Evolutionary conservation across 2,113 vertebrate genomes (phyloP).

Genomic region (Leptobrachium ailaonicum): DNA sequence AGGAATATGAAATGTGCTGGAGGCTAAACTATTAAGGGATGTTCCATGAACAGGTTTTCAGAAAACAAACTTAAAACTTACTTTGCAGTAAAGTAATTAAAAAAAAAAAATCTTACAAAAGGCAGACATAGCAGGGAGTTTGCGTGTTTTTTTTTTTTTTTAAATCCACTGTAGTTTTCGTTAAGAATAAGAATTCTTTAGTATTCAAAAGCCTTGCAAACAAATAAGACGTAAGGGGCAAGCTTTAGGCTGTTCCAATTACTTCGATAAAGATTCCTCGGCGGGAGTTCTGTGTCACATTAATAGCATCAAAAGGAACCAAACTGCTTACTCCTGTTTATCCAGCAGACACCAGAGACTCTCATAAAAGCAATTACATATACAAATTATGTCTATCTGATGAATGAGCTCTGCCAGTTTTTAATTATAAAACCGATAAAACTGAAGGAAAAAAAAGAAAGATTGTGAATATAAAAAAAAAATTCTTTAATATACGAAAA

Average conservation of each 20-base stretch:
- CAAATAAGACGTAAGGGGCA: neutral
- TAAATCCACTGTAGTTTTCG: too few relatives aligned
- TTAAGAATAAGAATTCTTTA: neutral
- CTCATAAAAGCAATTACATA: neutral
- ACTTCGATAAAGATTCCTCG: neutral
- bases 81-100: neutral
- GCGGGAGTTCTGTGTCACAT: constrained; percentile 11
- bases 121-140: too few relatives aligned
- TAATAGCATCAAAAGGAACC: constrained; percentile 6
- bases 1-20: too few relatives aligned
- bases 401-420: constrained; percentile 17
- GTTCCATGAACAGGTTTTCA: too few relatives aligned
- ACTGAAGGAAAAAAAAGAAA: constrained; percentile 12
- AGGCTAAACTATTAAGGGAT: too few relatives aligned
- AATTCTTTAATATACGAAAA: constrained; percentile 10
- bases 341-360: constrained; percentile 12
- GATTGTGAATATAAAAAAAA: neutral
- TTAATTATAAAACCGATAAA: constrained; percentile 34
- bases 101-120: neutral
- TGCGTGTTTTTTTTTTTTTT: too few relatives aligned
- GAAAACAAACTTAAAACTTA: too few relatives aligned
- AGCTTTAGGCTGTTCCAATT: constrained; percentile 17
- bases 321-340: constrained; percentile 7
- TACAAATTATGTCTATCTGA: constrained; percentile 8
- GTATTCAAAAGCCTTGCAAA: neutral